Evolutionary conservation across 2,888 invertebrate genomes (phyloP).

Genomic region (Napeogenes sylphis): DNA sequence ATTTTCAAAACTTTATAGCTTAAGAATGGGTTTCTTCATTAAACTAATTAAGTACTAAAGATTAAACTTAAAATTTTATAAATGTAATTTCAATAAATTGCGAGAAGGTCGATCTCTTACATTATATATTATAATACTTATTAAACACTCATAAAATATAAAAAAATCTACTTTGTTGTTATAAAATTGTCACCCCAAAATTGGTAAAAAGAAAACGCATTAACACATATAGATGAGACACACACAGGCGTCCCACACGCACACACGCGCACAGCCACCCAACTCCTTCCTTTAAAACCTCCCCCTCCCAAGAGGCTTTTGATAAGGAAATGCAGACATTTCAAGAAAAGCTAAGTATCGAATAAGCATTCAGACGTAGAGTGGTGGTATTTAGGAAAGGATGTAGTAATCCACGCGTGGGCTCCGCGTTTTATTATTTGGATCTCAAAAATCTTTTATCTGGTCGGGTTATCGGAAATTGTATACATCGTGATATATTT

Average conservation of each 20-base stretch:
- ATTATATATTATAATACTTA: no score
- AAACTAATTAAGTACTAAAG: no score
- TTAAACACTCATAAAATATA: neutral
- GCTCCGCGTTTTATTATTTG: slow-evolving; percentile 25
- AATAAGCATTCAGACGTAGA: slow-evolving; percentile 61
- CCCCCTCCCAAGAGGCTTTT: slow-evolving; percentile 64
- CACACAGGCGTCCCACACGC: slow-evolving; percentile 58
- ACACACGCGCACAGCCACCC: slow-evolving; percentile 40
- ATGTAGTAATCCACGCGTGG: slow-evolving; percentile 51
- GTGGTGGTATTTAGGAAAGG: slow-evolving; percentile 56
- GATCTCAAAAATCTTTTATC: slow-evolving; percentile 24
- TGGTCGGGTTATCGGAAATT: slow-evolving; percentile 1
- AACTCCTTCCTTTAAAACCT: slow-evolving; percentile 59
- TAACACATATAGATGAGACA: slow-evolving; percentile 77
- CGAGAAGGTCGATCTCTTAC: neutral
- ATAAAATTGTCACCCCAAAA: slow-evolving; percentile 57
- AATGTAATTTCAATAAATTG: neutral
- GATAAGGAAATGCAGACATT: slow-evolving; percentile 79
- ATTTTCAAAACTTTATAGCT: no score
- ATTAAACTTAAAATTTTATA: no score
- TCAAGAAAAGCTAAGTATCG: slow-evolving; percentile 74
- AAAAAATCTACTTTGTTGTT: slow-evolving; percentile 9
- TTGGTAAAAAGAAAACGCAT: slow-evolving; percentile 79
- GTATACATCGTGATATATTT: neutral
- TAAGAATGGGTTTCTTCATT: no score